phyloP scores from a whole-genome alignment of 2,888 invertebrate genomes.

The Athalia rosae region DNA sequence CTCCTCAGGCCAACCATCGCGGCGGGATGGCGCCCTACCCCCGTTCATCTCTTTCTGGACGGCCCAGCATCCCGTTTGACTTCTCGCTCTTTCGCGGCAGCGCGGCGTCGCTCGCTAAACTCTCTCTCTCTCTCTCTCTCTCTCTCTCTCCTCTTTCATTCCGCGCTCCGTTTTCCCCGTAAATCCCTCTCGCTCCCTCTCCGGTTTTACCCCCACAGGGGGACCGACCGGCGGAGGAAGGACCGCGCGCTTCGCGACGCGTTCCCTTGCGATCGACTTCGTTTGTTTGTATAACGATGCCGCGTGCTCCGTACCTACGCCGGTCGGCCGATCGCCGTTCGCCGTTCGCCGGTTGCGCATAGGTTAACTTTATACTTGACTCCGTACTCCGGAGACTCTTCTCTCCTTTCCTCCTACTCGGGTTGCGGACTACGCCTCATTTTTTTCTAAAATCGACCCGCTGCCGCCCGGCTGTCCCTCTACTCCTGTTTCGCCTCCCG shows the following conservation, averaged over 20 bases:
- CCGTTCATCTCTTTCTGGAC: constrained; percentile 47
- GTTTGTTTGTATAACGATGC: background rate
- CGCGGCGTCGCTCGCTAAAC: constrained; percentile 9
- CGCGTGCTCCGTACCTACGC: too few species aligned
- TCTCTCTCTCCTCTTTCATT: constrained; percentile 44
- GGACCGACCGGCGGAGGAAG: background rate
- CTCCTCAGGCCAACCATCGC: constrained; percentile 7
- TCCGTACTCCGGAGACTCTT: too few species aligned
- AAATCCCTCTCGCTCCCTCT: constrained; percentile 38
- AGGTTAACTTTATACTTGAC: too few species aligned
- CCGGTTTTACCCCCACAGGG: constrained; percentile 17
- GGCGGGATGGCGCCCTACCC: background rate
- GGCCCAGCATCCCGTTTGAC: constrained; percentile 48
- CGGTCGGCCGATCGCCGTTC: too few species aligned
- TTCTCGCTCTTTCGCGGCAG: constrained; percentile 40
- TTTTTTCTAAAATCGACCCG: too few species aligned
- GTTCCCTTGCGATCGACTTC: background rate
- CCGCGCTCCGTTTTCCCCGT: constrained; percentile 41
- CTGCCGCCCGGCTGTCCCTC: too few species aligned
- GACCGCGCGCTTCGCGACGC: background rate
- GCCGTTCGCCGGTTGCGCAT: too few species aligned
- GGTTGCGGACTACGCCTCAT: too few species aligned
- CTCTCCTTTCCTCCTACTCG: too few species aligned
- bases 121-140: constrained; percentile 22
- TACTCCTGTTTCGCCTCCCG: too few species aligned